Evolutionary conservation across 2,113 vertebrate species (phyloP), one percentile per base, ranked within the genome.

Genomic region (Paramisgurnus dabryanus): DNA sequence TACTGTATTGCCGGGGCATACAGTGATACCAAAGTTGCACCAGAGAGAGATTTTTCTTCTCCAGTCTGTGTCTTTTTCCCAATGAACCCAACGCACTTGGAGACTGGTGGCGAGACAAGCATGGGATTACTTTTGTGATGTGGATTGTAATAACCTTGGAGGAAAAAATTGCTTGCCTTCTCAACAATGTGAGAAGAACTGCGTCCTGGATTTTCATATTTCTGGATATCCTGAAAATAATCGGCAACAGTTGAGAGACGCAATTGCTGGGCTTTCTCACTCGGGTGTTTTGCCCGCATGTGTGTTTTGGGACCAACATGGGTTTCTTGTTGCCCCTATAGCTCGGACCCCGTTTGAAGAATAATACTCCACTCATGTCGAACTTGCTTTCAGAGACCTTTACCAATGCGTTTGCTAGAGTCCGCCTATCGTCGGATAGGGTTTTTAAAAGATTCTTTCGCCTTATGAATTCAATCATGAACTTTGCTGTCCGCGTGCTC

Each of bases 401-500:
- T n/a, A 81, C 84, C 70, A 58, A 89, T 89, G 87, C 72, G 86
- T 86, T 85, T 87, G 76, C 80, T 86, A 81, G 90, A 85, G 86
- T 85, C 75, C 84, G 84, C 80, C 80, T 84, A 85, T 88, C 87
- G 78, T 85, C 88, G 57, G 87, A 90, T 88, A 91, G 87, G 90
- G 91, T 90, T 91, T 80, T 87, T 75, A 83, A 69, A 72, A 78
- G 76, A 86, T 64, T 84, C 79, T 64, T 80, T 68, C 82, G 78
- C 67, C 85, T 82, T 83, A 81, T 82, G 75, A 82, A 80, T 86
- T 88, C 86, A 91, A 92, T 88, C 82, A 94, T 94, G 93, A 93
- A 94, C 92, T 91, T 93, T 91, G 91, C 91, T 91, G 91, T 93
- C 90, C 93, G 92, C 89, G 90, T 93, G 90, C 91, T 93, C 87